Conservation (phyloP, 1,140 invertebrate species). For the Thrips palmi region DNA sequence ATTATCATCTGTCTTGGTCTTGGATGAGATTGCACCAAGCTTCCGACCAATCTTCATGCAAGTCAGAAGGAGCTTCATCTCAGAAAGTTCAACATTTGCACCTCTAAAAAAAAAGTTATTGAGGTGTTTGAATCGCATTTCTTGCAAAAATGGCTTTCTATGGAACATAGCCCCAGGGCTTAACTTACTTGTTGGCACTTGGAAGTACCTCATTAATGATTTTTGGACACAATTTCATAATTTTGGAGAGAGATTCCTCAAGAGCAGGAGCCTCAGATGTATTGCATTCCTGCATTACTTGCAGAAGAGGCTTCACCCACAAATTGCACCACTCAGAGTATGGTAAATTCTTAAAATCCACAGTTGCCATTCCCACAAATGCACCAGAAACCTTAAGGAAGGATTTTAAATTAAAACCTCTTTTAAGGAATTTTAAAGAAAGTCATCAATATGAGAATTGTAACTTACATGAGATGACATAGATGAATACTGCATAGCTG, state of each 20-base stretch:
- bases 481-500: neutral
- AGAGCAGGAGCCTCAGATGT: slow-evolving; percentile 7
- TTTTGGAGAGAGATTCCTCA: slow-evolving; percentile 10
- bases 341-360: slow-evolving; percentile 11
- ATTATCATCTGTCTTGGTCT: neutral
- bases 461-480: neutral
- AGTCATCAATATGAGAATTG: neutral
- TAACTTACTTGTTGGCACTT: slow-evolving; percentile 6
- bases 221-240: slow-evolving; percentile 7
- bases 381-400: slow-evolving; percentile 11
- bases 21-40: slow-evolving; percentile 4
- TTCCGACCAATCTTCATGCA: slow-evolving; percentile 11
- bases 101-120: slow-evolving; percentile 7
- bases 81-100: neutral
- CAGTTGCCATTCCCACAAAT: slow-evolving; percentile 9
- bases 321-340: slow-evolving; percentile 10
- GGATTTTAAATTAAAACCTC: neutral
- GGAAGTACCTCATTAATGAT: slow-evolving; percentile 11
- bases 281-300: neutral
- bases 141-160: neutral
- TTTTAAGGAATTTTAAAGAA: neutral
- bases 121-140: no score
- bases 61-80: slow-evolving; percentile 2
- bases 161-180: slow-evolving; percentile 4
- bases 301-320: slow-evolving; percentile 13